Evolutionary conservation across 92 coral and sea anemone species (phyloP), one percentile per base, ranked within the genome.

Genomic region (Zoanthus sociatus): DNA sequence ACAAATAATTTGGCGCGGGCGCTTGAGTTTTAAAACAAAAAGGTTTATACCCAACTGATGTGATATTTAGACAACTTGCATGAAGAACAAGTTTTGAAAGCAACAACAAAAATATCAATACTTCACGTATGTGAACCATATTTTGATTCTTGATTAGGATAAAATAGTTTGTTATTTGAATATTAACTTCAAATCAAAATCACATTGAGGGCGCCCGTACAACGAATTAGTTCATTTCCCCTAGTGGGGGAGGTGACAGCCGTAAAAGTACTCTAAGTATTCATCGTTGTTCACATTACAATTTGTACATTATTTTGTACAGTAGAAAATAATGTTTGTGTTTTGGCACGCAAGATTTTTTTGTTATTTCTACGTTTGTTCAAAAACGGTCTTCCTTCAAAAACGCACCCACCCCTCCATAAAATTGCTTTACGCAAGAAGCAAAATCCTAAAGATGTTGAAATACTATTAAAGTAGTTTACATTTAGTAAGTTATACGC

Each of bases 161-260:
- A 63, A 20, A 63, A 63, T 9, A 63, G 21, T 63, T n/a, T 63
- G 69, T 3, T 18, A 63, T 6, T n/a, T 63, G 69, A 63, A 63
- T 63, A 63, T 63, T 9, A 63, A 17, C 26, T 20, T 3, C 69
- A 63, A 63, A 63, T 63, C 26, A 18, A 63, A 20, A 17, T 63
- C 69, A 63, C n/a, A 63, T 63, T 63, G 69, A 63, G 69, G 69
- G 69, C 69, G 69, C 69, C 69, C 69, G 69, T 63, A 17, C 69
- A 63, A 63, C 69, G 26, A 63, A 58, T 63, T n/a, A 63, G 26
- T 7, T 1, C 15, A 14, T 18, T n/a, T 18, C 17, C 69, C 32
- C 9, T 31, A 20, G 69, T 8, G 7, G 69, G 69, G 66, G 20
- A 11, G 66, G 66, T 15, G 17, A 17, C 2, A 15, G 66, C 2